These are phyloP conservation scores for Luperina testacea DNA, from an alignment of 2,888 invertebrate species.

Conservation along the genomic window DNA sequence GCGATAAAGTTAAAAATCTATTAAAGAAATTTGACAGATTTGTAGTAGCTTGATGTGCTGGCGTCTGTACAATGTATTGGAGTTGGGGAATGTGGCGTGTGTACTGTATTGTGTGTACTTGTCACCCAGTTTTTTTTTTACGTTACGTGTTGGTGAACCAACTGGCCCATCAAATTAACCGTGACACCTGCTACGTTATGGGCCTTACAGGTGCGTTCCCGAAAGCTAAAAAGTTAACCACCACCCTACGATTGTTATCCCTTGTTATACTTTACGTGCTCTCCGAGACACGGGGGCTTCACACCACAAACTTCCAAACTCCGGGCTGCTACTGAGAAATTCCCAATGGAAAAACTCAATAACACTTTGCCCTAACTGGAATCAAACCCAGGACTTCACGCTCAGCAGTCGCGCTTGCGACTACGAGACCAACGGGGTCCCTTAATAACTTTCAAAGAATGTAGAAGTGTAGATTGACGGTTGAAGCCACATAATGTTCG, in stretches of 20 bases:
- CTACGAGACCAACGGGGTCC: neutral
- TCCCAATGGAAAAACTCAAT: neutral
- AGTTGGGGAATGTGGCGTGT: conserved; percentile 5
- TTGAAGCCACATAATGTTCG: neutral
- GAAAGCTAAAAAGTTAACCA: neutral
- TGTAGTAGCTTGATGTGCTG: too few relatives aligned
- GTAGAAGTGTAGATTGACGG: neutral
- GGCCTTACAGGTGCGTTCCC: neutral
- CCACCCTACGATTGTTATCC: neutral
- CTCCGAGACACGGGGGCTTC: too few relatives aligned
- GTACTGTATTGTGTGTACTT: neutral
- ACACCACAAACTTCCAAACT: neutral
- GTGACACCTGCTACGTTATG: conserved; percentile 9
- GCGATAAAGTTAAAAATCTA: too few relatives aligned
- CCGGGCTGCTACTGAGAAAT: neutral
- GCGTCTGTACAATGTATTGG: conserved; percentile 8
- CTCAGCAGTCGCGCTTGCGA: neutral
- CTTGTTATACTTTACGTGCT: neutral
- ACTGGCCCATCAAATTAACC: conserved; percentile 11
- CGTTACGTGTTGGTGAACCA: neutral
- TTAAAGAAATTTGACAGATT: too few relatives aligned
- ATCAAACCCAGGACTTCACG: neutral
- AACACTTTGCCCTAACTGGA: neutral
- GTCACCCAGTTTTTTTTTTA: conserved; percentile 25
- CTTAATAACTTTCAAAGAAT: neutral